phyloP scores from a whole-genome alignment of 2,888 invertebrate species.

The Cremastinae sp. region DNA sequence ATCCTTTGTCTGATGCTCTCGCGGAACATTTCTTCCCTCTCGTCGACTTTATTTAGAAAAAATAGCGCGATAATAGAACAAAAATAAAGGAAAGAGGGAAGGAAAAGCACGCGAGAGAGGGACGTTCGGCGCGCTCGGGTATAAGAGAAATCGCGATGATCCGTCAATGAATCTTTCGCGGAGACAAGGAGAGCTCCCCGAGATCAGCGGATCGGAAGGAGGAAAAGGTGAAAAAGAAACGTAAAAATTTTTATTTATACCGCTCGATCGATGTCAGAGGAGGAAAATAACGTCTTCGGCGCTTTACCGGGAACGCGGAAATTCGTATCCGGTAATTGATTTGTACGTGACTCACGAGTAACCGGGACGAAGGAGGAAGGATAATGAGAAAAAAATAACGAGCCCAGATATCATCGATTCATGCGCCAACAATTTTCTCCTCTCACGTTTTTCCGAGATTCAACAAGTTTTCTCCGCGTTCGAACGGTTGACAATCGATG shows the following conservation, averaged over 20 bases:
- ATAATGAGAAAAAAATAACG: neutral
- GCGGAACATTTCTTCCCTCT: too few relatives aligned
- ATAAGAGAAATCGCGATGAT: too few relatives aligned
- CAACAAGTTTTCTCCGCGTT: neutral
- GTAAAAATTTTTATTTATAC: neutral
- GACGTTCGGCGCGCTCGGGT: neutral
- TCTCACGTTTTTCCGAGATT: slow-evolving; percentile 5
- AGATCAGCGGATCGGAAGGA: too few relatives aligned
- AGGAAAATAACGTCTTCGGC: neutral
- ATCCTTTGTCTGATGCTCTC: too few relatives aligned
- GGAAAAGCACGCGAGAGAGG: neutral
- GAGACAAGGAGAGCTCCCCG: too few relatives aligned
- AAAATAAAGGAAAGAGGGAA: too few relatives aligned
- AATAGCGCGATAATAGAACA: too few relatives aligned
- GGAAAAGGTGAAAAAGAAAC: neutral
- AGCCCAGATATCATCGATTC: slow-evolving; percentile 24
- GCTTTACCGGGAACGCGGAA: slow-evolving; percentile 46
- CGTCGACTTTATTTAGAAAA: too few relatives aligned
- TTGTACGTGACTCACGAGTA: slow-evolving; percentile 31
- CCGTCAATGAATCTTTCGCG: too few relatives aligned
- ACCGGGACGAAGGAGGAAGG: too few relatives aligned
- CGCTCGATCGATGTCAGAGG: neutral
- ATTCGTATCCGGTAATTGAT: slow-evolving; percentile 40
- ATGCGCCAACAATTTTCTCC: slow-evolving; percentile 1
- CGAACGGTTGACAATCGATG: too few relatives aligned